phyloP scores from a whole-genome alignment of 2,888 invertebrate species.

The Heliconius ethilla region DNA sequence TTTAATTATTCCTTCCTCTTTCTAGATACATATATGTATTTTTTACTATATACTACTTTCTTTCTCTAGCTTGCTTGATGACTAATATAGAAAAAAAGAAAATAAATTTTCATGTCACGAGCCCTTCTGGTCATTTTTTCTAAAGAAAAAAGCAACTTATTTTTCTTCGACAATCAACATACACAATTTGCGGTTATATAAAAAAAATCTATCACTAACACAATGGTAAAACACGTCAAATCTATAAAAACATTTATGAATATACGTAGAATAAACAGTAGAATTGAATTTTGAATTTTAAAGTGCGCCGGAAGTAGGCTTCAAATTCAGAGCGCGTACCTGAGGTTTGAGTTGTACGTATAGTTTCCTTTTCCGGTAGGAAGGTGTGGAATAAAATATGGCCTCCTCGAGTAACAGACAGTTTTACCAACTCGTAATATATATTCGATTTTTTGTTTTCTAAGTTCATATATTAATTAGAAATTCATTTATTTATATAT shows the following conservation, averaged over 20 bases:
- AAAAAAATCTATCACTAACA: neutral
- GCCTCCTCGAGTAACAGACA: conserved; percentile 39
- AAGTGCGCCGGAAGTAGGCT: conserved; percentile 55
- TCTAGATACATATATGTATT: too few species aligned
- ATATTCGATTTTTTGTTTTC: neutral
- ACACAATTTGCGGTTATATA: neutral
- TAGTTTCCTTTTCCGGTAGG: conserved; percentile 54
- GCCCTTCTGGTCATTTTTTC: too few species aligned
- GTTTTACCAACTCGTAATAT: conserved; percentile 23
- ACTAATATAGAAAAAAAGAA: too few species aligned
- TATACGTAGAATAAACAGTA: conserved; percentile 29
- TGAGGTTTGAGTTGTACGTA: conserved; percentile 52
- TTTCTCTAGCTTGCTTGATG: too few species aligned
- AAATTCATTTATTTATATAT: neutral
- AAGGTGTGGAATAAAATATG: conserved; percentile 51
- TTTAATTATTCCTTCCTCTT: too few species aligned
- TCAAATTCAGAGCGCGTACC: conserved; percentile 53
- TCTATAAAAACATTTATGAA: conserved; percentile 4
- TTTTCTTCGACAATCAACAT: neutral
- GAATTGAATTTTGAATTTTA: conserved; percentile 49
- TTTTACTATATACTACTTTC: too few species aligned
- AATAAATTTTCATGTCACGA: too few species aligned
- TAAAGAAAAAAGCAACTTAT: neutral
- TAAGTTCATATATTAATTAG: neutral
- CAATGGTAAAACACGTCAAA: neutral